Base-by-base conservation (phyloP, 1,140 invertebrate species). In the Littorina saxatilis region DNA sequence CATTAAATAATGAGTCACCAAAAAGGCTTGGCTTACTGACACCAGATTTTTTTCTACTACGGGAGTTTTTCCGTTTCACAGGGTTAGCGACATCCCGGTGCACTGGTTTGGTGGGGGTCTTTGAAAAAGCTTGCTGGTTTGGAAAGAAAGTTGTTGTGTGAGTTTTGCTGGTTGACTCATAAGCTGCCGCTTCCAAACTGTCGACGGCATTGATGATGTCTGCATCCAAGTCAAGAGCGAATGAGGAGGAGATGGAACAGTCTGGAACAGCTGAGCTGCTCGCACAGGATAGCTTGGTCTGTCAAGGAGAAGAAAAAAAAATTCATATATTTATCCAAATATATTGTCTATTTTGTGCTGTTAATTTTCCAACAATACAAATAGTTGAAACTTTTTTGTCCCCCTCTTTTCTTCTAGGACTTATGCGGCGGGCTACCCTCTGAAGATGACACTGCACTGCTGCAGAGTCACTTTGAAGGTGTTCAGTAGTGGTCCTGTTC, bases 131-230 rank as follows among this genome's bases (percentile, higher is more conserved):
- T 63, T 9, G 39, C 63, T 29, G 37, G 37, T 20, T 50, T 13
- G 23, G 55, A 32, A 29, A 7, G 3, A 23, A 27, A 66, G 11
- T 11, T 52, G 7, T 52, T n/a, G 15, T 68, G 35, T 29, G 29
- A 9, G 40, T 61, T 15, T 39, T 40, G 35, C 5, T 39, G 32
- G 17, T 4, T 13, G 32, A 29, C 32, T 66, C 35, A 39, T 23
- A 52, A 27, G 29, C 50, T 39, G 29, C 58, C 15, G 50, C 43
- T 47, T 88, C 86, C 39, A 86, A 63, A 74, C 80, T 83, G 40
- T 88, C 82, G 5, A 88, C 83, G 47, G 83, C 85, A 32, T 72
- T 86, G n/a, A 87, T 80, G 50, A 88, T 75, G 43, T 85, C 84
- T 50, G 77, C 68, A 55, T 85, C 84, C 73, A 87, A 58, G 66